These are phyloP conservation scores for Sminthurinus signatus DNA, from an alignment of 1,140 invertebrate species.

Conservation along the genomic window DNA sequence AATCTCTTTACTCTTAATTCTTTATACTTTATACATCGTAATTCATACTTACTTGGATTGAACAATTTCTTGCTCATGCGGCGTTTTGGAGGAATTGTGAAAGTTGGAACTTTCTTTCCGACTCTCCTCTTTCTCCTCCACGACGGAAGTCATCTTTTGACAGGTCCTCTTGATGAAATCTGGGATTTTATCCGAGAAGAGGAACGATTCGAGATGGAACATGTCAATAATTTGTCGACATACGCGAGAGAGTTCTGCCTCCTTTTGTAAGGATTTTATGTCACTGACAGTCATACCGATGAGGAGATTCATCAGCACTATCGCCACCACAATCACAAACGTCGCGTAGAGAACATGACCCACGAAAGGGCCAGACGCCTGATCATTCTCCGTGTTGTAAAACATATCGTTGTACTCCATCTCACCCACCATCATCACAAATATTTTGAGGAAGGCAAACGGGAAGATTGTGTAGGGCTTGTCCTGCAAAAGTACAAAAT, in stretches of 20 bases:
- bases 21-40: too few relatives aligned
- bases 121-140: too few relatives aligned
- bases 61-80: not conserved
- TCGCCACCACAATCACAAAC: conserved; percentile 72
- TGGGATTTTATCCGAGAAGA: conserved; percentile 39
- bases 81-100: not conserved
- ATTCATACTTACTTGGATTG: not conserved
- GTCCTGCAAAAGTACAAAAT: not conserved
- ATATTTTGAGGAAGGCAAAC: conserved; percentile 13
- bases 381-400: not conserved
- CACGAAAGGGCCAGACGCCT: conserved; percentile 46
- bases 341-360: conserved; percentile 66
- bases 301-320: conserved; percentile 74
- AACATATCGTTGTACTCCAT: conserved; percentile 12
- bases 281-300: conserved; percentile 76
- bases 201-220: conserved; percentile 37
- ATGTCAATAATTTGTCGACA: conserved; percentile 55
- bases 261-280: conserved; percentile 58
- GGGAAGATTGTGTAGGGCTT: conserved; percentile 9
- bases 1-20: too few relatives aligned
- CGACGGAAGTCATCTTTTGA: not conserved
- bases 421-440: conserved; percentile 20
- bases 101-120: too few relatives aligned
- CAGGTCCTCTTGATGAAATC: not conserved
- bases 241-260: conserved; percentile 68